Evolutionary conservation across 2,888 invertebrate species (phyloP), one percentile per base, ranked within the genome.

Genomic region (Eupithecia exiguata): DNA sequence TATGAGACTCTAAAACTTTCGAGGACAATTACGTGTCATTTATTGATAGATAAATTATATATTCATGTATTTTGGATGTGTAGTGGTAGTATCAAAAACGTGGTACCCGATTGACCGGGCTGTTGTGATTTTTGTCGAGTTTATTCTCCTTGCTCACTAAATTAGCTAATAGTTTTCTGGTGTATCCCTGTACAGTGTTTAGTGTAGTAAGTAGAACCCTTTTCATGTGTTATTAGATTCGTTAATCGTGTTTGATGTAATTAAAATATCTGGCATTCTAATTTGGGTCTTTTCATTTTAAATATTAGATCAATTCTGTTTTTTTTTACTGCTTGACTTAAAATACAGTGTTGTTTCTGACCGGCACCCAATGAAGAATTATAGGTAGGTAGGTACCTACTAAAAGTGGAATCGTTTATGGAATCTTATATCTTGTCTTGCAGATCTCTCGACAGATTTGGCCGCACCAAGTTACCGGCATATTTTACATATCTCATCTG

Each of bases 71-170:
- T 30, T 49, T 9, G 49, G 9, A n/a, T 25, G 14, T 6, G 30
- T 61, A 61, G 61, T 61, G 61, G 0, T 61, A 30, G 4, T 58
- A 30, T 58, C 9, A n/a, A 61, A 30, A 30, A 30, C 16, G 61
- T 61, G 61, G 61, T 61, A 61, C 61, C 61, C 61, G 61, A 25
- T 61, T 61, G 61, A 16, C 25, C 61, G 61, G 61, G 61, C 61
- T 61, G 61, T 61, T 61, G 61, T 61, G 25, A 61, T 61, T 61
- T 14, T 7, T 25, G 61, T 61, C 30, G 61, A 61, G 61, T 61
- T 61, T 61, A 61, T 30, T 30, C 6, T 61, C 61, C n/a, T 61
- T 30, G 30, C 30, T 61, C 61, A 61, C 61, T 30, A 16, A 25
- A 62, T 30, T 25, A 4, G 14, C 12, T 61, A 12, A 5, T 61